A percentile compares a stretch with the other conserved stretches of the same genome.
Evolutionary conservation across 2,113 vertebrate species (phyloP).

Genomic region (Nanorana parkeri): DNA sequence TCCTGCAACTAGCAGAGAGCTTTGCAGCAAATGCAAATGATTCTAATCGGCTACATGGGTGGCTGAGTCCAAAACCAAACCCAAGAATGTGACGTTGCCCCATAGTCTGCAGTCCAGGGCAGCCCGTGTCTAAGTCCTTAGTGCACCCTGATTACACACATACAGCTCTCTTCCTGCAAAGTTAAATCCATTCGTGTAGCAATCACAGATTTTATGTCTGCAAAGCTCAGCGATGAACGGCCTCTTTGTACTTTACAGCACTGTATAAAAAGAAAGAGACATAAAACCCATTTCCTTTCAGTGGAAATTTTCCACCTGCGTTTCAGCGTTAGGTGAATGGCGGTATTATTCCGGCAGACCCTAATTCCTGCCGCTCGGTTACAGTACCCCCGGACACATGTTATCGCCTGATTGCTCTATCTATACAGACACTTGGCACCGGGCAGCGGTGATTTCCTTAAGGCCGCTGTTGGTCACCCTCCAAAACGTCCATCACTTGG

Average conservation of each 20-base stretch:
- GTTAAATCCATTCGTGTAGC: not conserved
- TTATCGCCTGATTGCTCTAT: constrained; percentile 48
- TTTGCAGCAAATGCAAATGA: no score
- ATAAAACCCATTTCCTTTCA: constrained; percentile 30
- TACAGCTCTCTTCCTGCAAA: no score
- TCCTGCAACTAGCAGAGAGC: no score
- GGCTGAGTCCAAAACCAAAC: no score
- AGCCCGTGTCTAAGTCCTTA: no score
- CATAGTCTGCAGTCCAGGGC: no score
- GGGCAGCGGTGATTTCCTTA: constrained; percentile 12
- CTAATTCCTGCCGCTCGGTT: constrained; percentile 20
- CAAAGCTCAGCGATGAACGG: not conserved
- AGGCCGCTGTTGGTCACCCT: constrained; percentile 36
- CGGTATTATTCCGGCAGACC: not conserved
- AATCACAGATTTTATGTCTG: not conserved
- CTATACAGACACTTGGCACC: constrained; percentile 49
- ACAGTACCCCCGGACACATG: constrained; percentile 33
- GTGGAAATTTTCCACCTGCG: constrained; percentile 38
- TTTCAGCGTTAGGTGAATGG: constrained; percentile 20
- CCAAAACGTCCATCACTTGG: constrained; percentile 51
- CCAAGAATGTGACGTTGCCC: no score
- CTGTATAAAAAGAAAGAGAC: not conserved
- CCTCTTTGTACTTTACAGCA: not conserved
- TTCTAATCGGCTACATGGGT: no score
- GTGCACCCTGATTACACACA: no score